Evolutionary conservation across 2,888 invertebrate species (phyloP), one percentile per base, ranked within the genome.

Genomic region (Ornithoptera priamus): DNA sequence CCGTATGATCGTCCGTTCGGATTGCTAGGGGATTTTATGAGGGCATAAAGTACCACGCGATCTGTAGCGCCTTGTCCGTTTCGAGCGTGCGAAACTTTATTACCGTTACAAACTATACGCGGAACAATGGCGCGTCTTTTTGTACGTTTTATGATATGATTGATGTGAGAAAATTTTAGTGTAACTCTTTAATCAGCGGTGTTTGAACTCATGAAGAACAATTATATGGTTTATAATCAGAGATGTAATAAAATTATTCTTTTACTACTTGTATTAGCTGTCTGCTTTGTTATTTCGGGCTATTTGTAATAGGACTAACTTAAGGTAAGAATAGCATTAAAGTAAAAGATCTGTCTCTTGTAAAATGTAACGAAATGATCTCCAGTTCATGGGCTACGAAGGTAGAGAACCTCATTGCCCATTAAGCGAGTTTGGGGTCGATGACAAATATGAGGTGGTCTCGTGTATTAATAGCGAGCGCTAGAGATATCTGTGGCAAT

Each of bases 11-110:
- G 60, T 42, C 42, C 12, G 83, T 79, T 80, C 73, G 78, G 80
- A 83, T 84, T 80, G 77, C 74, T 78, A 78, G 79, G 82, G 77
- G 66, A 77, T 78, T 88, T 89, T 88, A 88, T 87, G 87, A 85
- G 82, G 80, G 80, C 83, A 87, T 90, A 89, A 90, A 89, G 74
- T 88, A 86, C 82, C 78, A 80, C 77, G 74, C 83, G 85, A 85
- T 85, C 85, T 87, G 88, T 86, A 83, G 81, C 81, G 80, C 74
- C 80, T 75, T 81, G 84, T 81, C 76, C 76, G 70, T 72, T 72
- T 57, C 60, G 67, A 77, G 77, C 77, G 78, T 77, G 84, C 80
- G 79, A 83, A 85, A 79, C 79, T 76, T 61, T 67, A 79, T 79
- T 76, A 77, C 75, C 78, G 77, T 70, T 79, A 81, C 69, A 74